These are phyloP conservation scores for Leptosomus discolor DNA, from an alignment of 2,113 vertebrate genomes.

Conservation along the genomic window DNA sequence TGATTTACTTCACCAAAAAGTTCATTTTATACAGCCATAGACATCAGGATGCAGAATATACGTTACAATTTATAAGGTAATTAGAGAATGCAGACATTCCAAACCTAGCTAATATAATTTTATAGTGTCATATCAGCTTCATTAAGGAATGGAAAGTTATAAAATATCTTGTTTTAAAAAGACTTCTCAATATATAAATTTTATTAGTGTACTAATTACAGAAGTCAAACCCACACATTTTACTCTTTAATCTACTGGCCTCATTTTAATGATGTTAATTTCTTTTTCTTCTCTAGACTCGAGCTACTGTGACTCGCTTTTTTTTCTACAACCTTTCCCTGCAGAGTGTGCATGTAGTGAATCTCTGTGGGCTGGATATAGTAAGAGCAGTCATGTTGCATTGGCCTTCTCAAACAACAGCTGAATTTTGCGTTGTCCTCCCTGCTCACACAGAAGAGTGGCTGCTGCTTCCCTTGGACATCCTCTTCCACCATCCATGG, in stretches of 20 bases:
- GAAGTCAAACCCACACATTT: not conserved
- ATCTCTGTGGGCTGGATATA: not conserved
- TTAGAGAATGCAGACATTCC: not conserved
- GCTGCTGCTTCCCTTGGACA: not conserved
- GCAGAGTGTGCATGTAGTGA: not conserved
- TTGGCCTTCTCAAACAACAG: not conserved
- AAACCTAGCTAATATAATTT: not conserved
- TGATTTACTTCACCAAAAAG: not conserved
- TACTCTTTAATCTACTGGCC: not conserved
- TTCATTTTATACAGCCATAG: not conserved
- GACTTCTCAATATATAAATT: not conserved
- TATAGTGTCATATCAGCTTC: not conserved
- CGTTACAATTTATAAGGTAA: not conserved
- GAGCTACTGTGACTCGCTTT: not conserved
- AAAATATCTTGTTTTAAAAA: not conserved
- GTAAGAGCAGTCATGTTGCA: not conserved
- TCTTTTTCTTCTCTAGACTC: not conserved
- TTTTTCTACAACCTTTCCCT: not conserved
- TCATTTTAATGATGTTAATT: not conserved
- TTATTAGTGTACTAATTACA: not conserved
- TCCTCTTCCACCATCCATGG: not conserved
- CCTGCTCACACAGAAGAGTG: not conserved
- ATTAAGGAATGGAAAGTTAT: not conserved
- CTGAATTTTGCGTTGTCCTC: not conserved
- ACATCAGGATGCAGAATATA: not conserved